Evolutionary conservation across 2,113 vertebrate species (phyloP).

Genomic region (Stictonetta naevosa): DNA sequence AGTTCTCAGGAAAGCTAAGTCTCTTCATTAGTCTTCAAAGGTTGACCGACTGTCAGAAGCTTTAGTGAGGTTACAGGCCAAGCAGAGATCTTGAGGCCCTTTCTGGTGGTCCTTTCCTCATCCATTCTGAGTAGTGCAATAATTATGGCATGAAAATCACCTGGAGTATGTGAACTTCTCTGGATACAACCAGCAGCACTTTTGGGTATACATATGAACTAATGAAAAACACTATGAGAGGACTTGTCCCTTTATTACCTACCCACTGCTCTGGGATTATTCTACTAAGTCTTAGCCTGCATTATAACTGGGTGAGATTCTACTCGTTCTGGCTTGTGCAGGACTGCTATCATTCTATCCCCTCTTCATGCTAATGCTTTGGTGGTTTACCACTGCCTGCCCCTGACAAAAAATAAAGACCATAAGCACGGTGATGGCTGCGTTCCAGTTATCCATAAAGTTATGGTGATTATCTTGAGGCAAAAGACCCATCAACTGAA

Average conservation of each 20-base stretch:
- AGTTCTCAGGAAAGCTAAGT: constrained; percentile 16
- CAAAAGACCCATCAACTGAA: neutral
- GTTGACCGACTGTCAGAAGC: constrained; percentile 19
- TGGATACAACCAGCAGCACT: neutral
- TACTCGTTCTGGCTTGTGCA: accelerated
- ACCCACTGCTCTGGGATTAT: neutral
- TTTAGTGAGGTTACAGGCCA: neutral
- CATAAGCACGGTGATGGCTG: neutral
- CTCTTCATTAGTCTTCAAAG: constrained; percentile 25
- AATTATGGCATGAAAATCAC: neutral
- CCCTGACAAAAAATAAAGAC: too few relatives aligned
- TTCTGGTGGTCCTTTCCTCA: neutral
- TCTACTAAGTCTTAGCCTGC: neutral
- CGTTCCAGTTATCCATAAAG: neutral
- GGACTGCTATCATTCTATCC: neutral
- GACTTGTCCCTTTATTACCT: neutral
- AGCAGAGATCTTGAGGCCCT: neutral
- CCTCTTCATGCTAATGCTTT: neutral
- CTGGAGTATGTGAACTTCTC: neutral
- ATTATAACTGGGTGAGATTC: neutral
- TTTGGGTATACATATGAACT: neutral
- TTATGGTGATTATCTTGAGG: neutral
- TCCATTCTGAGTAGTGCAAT: neutral
- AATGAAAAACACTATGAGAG: neutral
- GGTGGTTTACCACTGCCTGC: too few relatives aligned